Evolutionary conservation across 2,888 invertebrate genomes (phyloP).

Genomic region (Epinotia ramella): DNA sequence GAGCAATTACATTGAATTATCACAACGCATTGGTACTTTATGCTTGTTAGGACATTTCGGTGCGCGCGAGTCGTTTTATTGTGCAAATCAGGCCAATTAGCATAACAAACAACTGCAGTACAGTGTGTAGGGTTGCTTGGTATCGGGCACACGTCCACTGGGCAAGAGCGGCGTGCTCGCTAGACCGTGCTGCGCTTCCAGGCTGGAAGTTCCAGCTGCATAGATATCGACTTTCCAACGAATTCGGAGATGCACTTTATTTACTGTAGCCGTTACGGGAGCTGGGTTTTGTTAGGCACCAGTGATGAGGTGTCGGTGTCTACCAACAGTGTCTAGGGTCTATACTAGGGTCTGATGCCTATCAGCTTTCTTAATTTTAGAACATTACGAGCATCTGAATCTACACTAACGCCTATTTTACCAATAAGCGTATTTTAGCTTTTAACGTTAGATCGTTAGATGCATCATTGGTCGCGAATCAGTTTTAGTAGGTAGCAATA

Average conservation of each 20-base stretch:
- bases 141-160: conserved; percentile 73
- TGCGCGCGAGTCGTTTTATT: conserved; percentile 72
- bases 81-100: conserved; percentile 80
- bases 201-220: no score
- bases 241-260: conserved; percentile 29
- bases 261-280: conserved; percentile 5
- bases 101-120: conserved; percentile 73
- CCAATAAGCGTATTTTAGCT: neutral
- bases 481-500: neutral
- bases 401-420: neutral
- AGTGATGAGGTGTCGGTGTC: neutral
- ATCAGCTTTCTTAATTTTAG: neutral
- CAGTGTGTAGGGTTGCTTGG: conserved; percentile 60
- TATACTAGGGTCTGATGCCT: neutral
- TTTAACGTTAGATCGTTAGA: neutral
- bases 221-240: conserved; percentile 57
- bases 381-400: neutral
- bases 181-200: conserved; percentile 72
- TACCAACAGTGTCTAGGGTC: neutral
- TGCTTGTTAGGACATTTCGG: conserved; percentile 66
- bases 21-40: conserved; percentile 53
- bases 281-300: neutral
- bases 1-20: conserved; percentile 59
- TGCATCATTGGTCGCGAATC: neutral
- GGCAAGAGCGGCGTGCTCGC: conserved; percentile 62